Evolutionary conservation across 2,888 invertebrate species (phyloP).

Genomic region (Acronicta psi): DNA sequence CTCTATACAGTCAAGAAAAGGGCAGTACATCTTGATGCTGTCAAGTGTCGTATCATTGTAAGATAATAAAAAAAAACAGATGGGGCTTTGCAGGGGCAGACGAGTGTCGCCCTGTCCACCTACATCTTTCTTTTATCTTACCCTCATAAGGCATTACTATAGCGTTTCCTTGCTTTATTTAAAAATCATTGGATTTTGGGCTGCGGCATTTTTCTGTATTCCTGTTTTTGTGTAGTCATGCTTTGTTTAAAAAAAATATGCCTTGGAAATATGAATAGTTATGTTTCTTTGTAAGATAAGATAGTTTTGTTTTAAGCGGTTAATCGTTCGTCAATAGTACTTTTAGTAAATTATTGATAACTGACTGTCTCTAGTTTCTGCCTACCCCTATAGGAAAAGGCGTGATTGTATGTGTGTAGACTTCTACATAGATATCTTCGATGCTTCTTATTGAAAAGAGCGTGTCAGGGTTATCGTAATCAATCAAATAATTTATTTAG

Average conservation of each 20-base stretch:
- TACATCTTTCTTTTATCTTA: slow-evolving; percentile 48
- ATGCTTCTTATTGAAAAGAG: no score
- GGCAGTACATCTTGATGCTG: slow-evolving; percentile 15
- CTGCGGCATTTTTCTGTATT: slow-evolving; percentile 9
- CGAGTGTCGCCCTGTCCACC: slow-evolving; percentile 52
- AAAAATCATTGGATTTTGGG: slow-evolving; percentile 43
- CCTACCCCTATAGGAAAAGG: no score
- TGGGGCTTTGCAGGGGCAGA: slow-evolving; percentile 31
- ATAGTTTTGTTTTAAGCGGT: no score
- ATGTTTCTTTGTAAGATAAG: no score
- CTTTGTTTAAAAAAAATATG: not conserved
- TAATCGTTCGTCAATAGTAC: no score
- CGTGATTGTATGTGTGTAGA: no score
- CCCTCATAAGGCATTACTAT: slow-evolving; percentile 47
- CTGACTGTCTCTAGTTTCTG: no score
- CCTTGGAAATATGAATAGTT: no score
- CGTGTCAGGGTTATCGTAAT: no score
- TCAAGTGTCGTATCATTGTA: slow-evolving; percentile 26
- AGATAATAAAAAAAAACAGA: slow-evolving; percentile 12
- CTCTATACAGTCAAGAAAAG: not conserved
- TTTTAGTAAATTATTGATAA: no score
- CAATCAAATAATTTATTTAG: no score
- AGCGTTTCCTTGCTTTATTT: slow-evolving; percentile 37
- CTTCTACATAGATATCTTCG: no score
- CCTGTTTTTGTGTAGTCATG: not conserved